phyloP scores from a whole-genome alignment of 2,888 invertebrate genomes.

The Operophtera brumata region DNA sequence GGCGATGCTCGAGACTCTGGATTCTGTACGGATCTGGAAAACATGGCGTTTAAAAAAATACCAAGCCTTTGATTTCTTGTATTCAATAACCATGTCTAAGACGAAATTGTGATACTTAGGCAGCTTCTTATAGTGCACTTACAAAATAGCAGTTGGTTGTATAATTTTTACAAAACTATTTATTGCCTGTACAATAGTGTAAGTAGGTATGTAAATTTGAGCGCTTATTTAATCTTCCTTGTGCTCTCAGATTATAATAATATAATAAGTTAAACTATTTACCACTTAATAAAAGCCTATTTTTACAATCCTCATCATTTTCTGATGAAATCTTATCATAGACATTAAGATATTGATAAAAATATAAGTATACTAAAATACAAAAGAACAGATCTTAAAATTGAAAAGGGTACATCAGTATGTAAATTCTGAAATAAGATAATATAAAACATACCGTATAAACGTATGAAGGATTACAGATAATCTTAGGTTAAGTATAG shows the following conservation, averaged over 20 bases:
- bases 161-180: background rate
- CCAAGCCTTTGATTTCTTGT: too few relatives aligned
- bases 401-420: too few relatives aligned
- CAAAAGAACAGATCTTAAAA: background rate
- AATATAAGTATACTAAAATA: background rate
- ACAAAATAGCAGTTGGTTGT: background rate
- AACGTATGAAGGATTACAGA: constrained; percentile 4
- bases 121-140: background rate
- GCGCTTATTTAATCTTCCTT: constrained; percentile 16
- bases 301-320: background rate
- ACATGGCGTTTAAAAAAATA: too few relatives aligned
- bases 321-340: constrained; percentile 1
- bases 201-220: constrained; percentile 1
- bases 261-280: background rate
- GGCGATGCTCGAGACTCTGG: too few relatives aligned
- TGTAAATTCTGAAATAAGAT: background rate
- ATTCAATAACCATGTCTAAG: background rate
- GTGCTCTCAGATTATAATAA: constrained; percentile 22
- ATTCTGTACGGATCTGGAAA: too few relatives aligned
- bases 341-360: background rate
- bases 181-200: background rate
- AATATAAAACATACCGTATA: constrained; percentile 8
- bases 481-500: background rate
- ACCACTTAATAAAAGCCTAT: background rate
- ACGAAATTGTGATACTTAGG: background rate